Evolutionary conservation across 2,888 invertebrate genomes (phyloP), one percentile per base, ranked within the genome.

Genomic region (Drosophila borealis): DNA sequence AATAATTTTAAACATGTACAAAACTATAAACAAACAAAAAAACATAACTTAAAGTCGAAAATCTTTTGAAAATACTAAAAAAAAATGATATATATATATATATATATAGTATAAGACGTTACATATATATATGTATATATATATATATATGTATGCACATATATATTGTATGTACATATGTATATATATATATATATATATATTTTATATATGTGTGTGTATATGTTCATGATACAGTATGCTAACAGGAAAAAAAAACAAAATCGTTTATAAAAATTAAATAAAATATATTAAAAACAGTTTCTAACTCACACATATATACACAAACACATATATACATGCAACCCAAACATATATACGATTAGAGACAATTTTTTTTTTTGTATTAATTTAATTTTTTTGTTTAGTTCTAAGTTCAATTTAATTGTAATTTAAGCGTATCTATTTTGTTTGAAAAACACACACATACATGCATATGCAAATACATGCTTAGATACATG

Each of bases 321-420:
- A 50, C 9, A 65, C 19, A 65, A 11, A 53, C 17, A 33, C 36
- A 48, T 34, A 48, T 42, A 63, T 44, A 19, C 19, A 25, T 37
- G 19, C 17, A 42, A 41, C 36, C 37, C 29, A 44, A 45, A 67
- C 19, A 64, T 65, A 56, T 19, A 29, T 8, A 29, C 8, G 25
- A 19, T 37, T 42, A 46, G 29, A 46, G 10, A 11, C 41, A 50
- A 54, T 67, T 67, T 72, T 69, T 55, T 55, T 60, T 69, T 54
- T 51, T 60, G 54, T 59, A 41, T 29, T 50, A 50, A 50, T 21
- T 70, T 66, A 49, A 67, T 60, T 79, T 78, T 79, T 86, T 81
- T 85, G 78, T 85, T 82, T 81, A 81, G 74, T 83, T 82, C 73
- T 81, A 81, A 74, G 78, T 87, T 84, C 81, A 84, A 87, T 87